Evolutionary conservation across 2,888 invertebrate species (phyloP).

Genomic region (Leucoma salicis): DNA sequence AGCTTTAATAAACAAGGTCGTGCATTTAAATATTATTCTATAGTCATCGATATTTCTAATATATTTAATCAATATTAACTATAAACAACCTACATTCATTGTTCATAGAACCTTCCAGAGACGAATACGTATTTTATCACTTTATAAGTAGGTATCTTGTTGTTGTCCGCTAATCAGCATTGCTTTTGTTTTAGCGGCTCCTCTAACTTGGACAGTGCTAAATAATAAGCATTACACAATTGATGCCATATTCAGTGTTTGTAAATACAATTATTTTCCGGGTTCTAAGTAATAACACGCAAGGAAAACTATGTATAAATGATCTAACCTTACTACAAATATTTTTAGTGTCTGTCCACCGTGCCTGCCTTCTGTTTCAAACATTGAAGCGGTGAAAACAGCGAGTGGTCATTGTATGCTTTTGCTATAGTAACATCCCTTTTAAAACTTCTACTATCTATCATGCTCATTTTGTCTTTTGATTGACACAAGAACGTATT

Average conservation of each 20-base stretch:
- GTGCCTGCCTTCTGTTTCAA: too few relatives aligned
- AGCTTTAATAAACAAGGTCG: too few relatives aligned
- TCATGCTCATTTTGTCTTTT: too few relatives aligned
- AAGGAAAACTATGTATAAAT: too few relatives aligned
- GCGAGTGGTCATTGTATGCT: too few relatives aligned
- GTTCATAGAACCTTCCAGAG: constrained; percentile 2
- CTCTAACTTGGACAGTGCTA: constrained; percentile 17
- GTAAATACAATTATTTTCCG: not conserved
- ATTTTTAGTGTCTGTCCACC: too few relatives aligned
- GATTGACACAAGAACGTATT: too few relatives aligned
- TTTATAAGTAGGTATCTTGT: constrained; percentile 7
- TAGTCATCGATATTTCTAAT: not conserved
- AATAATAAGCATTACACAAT: constrained; percentile 6
- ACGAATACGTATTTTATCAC: constrained; percentile 30
- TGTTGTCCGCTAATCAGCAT: constrained; percentile 15
- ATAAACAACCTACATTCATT: not conserved
- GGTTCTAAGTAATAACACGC: not conserved
- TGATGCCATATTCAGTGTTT: not conserved
- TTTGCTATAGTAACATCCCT: too few relatives aligned
- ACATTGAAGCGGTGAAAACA: too few relatives aligned
- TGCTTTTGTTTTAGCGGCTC: constrained; percentile 26
- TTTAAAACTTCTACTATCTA: too few relatives aligned
- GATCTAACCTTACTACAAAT: too few relatives aligned
- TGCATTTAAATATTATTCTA: not conserved
- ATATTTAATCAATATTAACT: too few relatives aligned